Conservation (phyloP, 1,140 invertebrate species). For the Dreissena rostriformis region DNA sequence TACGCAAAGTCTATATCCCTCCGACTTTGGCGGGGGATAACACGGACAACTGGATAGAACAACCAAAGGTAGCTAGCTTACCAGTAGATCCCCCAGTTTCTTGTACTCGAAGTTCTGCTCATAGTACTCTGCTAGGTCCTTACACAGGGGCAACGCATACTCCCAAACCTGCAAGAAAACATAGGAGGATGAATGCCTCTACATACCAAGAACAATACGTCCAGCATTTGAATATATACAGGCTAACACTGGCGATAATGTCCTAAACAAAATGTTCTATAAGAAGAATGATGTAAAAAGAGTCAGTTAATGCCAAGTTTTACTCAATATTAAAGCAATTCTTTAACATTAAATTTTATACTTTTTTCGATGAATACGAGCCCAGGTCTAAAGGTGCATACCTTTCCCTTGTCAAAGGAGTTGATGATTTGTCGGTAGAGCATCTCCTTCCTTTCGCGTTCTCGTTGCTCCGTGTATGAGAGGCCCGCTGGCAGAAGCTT, state of each 20-base stretch:
- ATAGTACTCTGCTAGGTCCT: constrained; percentile 76
- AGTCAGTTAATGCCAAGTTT: no score
- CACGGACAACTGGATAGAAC: neutral
- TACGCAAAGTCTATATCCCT: no score
- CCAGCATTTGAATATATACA: no score
- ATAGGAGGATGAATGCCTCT: neutral
- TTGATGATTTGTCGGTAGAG: constrained; percentile 74
- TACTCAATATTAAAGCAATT: no score
- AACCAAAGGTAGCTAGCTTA: constrained; percentile 58
- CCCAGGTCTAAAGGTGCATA: constrained; percentile 42
- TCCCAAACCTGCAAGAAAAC: constrained; percentile 91
- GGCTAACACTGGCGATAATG: no score
- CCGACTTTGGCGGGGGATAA: no score
- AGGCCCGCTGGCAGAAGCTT: constrained; percentile 65
- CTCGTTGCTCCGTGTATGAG: constrained; percentile 85
- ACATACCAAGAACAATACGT: no score
- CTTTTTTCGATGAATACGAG: no score
- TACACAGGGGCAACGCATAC: constrained; percentile 92
- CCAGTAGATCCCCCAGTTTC: constrained; percentile 78
- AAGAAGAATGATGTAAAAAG: no score
- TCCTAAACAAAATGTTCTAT: no score
- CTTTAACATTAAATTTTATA: no score
- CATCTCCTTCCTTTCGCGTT: constrained; percentile 75
- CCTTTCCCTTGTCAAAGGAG: constrained; percentile 79
- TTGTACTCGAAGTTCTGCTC: constrained; percentile 74